Evolutionary conservation across 2,797 vertebrate species (phyloP), one percentile per base, ranked within the genome.

Genomic region (Lepidocolaptes lacrymiger): DNA sequence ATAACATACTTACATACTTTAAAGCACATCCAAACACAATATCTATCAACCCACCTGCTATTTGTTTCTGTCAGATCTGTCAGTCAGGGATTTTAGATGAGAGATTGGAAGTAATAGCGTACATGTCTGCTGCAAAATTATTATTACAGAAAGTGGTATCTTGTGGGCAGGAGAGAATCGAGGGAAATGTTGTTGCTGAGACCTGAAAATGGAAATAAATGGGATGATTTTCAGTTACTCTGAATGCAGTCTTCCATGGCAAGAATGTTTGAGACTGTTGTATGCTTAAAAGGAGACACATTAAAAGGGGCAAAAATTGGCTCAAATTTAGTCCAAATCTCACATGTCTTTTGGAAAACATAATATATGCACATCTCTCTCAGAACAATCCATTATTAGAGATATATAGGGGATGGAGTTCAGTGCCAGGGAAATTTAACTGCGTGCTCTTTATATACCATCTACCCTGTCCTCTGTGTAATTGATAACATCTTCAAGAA

Each of bases 61-160:
- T 97, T 97, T 96, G 85, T 95, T 95, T 90, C 95, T 95, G 93
- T 95, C 96, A 97, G 72, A 95, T 59, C 92, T 96, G 95, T 97
- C 97, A 97, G 75, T 96, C 78, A 73, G 46, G 64, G 94, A 96
- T 89, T 88, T 92, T 43, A 91, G 62, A 93, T 41, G 80, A 97
- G 56, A 88, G 41, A 91, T 68, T 84, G 81, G 88, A 95, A 96
- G 78, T 61, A 95, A 91, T 44, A 86, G 62, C 0, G 0, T 69
- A 75, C 56, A 62, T 63, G 63, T 62, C 89, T 92, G 77, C 48
- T 76, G 75, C 14, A 77, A 63, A 85, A 64, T 95, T 95, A 76
- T 85, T 56, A 73, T 61, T 86, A 66, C 39, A 74, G 73, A 75
- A 87, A 74, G n/a, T 5, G 2, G 56, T 37, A 46, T 23, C 84